Base-by-base conservation (phyloP, 2,113 vertebrate species). In the Rhizomys pruinosus region DNA sequence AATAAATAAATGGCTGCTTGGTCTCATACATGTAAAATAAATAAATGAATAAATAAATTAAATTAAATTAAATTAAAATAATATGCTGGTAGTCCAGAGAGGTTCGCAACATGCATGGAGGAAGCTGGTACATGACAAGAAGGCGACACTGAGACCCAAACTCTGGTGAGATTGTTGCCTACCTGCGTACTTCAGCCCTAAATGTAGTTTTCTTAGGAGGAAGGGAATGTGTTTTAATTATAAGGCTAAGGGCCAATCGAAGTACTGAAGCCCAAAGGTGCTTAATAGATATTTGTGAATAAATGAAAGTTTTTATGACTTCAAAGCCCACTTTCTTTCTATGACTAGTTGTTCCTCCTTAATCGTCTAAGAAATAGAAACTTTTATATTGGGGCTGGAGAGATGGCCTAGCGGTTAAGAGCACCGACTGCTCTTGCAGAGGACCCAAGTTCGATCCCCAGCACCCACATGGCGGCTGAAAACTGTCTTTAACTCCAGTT, bases 261-360 rank as follows among this genome's bases (percentile, higher is more conserved):
- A 92, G 0, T 72, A 7, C 72, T 85, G 78, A 80, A 90, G 72
- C 79, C 0, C 79, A 81, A 94, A 29, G 71, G 69, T 86, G 15
- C 39, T 34, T 92, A 47, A 63, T 86, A 87, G 63, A 47, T 96
- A 59, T 57, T 92, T 93, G 32, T 37, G 32, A 95, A 37, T 89
- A 66, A 94, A 64, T 88, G 84, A 84, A 52, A 52, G 77, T 93
- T 39, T 76, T 91, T 84, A 63, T 79, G 69, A 82, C 79, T 87
- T 32, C 47, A 90, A 82, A 94, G 3, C 15, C 7, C 23, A 44
- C 85, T 59, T 93, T 93, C 16, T 94, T 90, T 90, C 32, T 82
- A 64, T 1, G 82, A 10, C 12, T 78, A 3, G 79, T 39, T 64
- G 23, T 19, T 81, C 39, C 11, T 72, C 72, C 34, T 77, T 85